These are phyloP conservation scores for Chymomyza caudatula DNA, from an alignment of 2,888 invertebrate genomes.

Conservation along the genomic window DNA sequence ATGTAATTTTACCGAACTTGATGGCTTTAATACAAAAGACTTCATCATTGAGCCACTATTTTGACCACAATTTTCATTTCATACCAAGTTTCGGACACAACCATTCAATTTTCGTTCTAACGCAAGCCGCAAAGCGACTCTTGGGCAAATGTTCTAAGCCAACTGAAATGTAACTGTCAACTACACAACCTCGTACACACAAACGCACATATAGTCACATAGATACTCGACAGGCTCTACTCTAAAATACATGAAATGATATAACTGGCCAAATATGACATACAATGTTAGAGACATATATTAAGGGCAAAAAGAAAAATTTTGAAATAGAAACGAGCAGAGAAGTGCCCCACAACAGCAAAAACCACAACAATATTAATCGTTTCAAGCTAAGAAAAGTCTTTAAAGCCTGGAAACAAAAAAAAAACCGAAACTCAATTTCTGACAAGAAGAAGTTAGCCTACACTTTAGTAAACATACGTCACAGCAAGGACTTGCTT, in stretches of 20 bases:
- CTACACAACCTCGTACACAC: slow-evolving; percentile 14
- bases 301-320: not conserved
- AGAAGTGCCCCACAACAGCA: slow-evolving; percentile 22
- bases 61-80: not conserved
- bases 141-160: slow-evolving; percentile 4
- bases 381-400: no score
- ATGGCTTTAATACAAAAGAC: not conserved
- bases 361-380: no score
- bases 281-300: not conserved
- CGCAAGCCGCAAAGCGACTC: slow-evolving; percentile 32
- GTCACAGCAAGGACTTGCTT: no score
- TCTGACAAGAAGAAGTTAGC: no score
- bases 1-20: no score
- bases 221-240: not conserved
- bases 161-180: slow-evolving; percentile 45
- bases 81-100: slow-evolving; percentile 43
- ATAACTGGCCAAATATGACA: slow-evolving; percentile 40
- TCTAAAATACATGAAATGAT: slow-evolving; percentile 32
- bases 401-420: no score
- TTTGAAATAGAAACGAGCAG: slow-evolving; percentile 20
- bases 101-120: slow-evolving; percentile 44
- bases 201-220: not conserved
- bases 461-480: no score
- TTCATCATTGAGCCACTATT: not conserved
- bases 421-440: no score